A percentile compares a stretch with the other conserved stretches of the same genome.
These are phyloP conservation scores for Dermatemys mawii DNA, from an alignment of 2,113 vertebrate genomes.

Conservation along the genomic window DNA sequence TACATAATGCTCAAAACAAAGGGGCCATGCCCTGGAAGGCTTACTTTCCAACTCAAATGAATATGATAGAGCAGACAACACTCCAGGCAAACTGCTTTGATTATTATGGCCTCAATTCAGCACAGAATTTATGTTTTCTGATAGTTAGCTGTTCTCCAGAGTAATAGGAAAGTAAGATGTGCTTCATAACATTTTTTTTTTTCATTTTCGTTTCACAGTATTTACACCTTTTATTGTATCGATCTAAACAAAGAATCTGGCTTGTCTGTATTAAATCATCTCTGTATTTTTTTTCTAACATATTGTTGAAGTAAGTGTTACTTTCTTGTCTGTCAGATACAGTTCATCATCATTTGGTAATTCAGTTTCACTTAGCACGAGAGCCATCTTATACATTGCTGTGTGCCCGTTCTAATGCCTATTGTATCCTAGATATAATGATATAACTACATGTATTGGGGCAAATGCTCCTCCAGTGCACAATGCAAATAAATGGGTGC, in stretches of 20 bases:
- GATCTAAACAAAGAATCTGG: neutral
- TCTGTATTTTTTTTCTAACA: neutral
- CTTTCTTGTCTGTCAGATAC: neutral
- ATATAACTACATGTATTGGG: neutral
- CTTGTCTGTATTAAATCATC: neutral
- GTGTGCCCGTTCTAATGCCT: neutral
- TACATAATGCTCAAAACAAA: neutral
- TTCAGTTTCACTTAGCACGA: neutral
- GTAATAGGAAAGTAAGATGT: neutral
- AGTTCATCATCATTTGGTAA: neutral
- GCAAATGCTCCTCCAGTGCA: neutral
- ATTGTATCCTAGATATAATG: neutral
- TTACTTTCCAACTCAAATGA: neutral
- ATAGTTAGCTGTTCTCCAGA: neutral
- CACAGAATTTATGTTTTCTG: neutral
- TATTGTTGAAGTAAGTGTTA: neutral
- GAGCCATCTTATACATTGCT: neutral
- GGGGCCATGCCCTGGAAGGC: neutral
- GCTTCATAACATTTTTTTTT: neutral
- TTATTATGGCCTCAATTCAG: fast-evolving
- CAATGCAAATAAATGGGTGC: neutral
- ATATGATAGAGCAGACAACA: neutral
- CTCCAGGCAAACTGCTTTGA: neutral
- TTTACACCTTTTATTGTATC: neutral
- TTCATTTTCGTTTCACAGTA: neutral